Evolutionary conservation across 2,888 invertebrate species (phyloP), one percentile per base, ranked within the genome.

Genomic region (Antitype chi): DNA sequence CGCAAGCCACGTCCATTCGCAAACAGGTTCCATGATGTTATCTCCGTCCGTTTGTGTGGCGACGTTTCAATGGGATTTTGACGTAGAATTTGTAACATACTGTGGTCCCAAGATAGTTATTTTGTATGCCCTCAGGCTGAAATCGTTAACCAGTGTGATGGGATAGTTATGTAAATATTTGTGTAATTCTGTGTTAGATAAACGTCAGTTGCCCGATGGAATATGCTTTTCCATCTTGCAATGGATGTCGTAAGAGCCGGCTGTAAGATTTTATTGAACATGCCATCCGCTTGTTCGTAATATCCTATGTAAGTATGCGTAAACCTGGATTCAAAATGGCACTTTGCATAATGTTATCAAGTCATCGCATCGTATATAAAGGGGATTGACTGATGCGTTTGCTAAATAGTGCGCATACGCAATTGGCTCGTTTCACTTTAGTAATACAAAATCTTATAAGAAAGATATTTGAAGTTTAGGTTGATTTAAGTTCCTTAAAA

Each of bases 1-100:
- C 74, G 70, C 80, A 87, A 89, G 88, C 85, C 47, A 75, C 32
- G 38, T 69, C 64, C 64, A 78, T 84, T 84, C 78, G 72, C 79
- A 74, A 86, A 87, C 88, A 78, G 75, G 87, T 87, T 87, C 72
- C 83, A 69, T 57, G 86, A 91, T 89, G 67, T 80, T 89, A 89
- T 89, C 90, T 57, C 68, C 43, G 71, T 75, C 63, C 53, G 73
- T 83, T 85, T 82, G 80, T 80, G 80, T 80, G 70, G 75, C 60
- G 82, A 84, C 83, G 76, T 87, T 88, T 87, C 70, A 86, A 82
- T 87, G 78, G 77, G 71, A 59, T 70, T 81, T 77, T 84, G 76
- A 74, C 68, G 70, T 69, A 66, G 83, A 86, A 86, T 85, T 74
- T 69, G 74, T 82, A 80, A 84, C 67, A 70, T 73, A 67, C 60